Percentiles rank a stretch among this genome's conserved stretches.
These are phyloP conservation scores for Chitala chitala DNA, from an alignment of 2,113 vertebrate species.

Conservation along the genomic window DNA sequence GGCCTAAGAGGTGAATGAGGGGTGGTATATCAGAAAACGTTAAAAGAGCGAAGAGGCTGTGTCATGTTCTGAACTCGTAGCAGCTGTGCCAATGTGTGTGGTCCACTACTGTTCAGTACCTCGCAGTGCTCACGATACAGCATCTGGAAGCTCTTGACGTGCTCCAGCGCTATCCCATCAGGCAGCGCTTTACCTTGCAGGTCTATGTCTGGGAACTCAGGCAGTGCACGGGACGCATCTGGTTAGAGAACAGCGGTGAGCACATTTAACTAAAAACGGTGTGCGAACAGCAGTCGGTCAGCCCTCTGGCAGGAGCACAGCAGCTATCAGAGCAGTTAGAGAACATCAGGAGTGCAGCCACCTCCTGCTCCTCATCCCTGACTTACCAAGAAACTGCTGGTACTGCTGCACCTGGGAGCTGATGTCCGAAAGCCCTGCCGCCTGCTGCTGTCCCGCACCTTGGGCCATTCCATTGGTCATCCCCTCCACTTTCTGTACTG, in stretches of 20 bases:
- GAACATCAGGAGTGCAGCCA: background rate
- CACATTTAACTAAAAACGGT: no score
- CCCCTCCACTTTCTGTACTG: slow-evolving; percentile 78
- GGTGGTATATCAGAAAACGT: no score
- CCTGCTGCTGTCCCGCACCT: slow-evolving; percentile 66
- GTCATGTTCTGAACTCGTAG: background rate
- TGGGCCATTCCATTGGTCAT: slow-evolving; percentile 74
- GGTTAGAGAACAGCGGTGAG: slow-evolving; percentile 1
- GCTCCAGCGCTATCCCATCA: slow-evolving; percentile 67
- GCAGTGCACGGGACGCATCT: slow-evolving; percentile 75
- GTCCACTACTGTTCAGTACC: slow-evolving; percentile 50
- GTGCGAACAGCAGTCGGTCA: background rate
- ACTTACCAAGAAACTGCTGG: slow-evolving; percentile 85
- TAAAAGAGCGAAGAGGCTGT: slow-evolving; percentile 26
- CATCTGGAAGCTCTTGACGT: slow-evolving; percentile 76
- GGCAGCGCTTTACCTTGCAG: slow-evolving; percentile 68
- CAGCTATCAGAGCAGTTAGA: no score
- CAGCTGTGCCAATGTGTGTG: background rate
- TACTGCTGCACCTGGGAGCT: slow-evolving; percentile 86
- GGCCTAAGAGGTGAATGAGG: slow-evolving; percentile 71
- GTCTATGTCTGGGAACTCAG: slow-evolving; percentile 75
- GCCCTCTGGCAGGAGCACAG: no score
- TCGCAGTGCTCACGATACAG: slow-evolving; percentile 89
- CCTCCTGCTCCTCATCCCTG: background rate
- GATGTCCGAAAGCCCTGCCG: slow-evolving; percentile 70